Base-by-base conservation (phyloP, 2,113 vertebrate genomes). In the Hemichromis elongatus region DNA sequence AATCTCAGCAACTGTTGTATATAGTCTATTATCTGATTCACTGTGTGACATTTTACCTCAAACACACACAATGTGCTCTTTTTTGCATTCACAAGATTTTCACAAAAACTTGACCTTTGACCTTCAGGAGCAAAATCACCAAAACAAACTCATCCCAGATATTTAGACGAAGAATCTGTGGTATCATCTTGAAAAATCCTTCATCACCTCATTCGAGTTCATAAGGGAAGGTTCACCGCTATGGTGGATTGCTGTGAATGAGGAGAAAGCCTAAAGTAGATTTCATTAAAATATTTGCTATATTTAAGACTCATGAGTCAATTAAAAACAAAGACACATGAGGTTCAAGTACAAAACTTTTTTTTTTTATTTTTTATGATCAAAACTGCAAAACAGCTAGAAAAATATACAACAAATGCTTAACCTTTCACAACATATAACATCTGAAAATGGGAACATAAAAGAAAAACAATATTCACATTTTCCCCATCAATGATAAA, bases 321-420 rank as follows among this genome's bases (percentile, higher is more conserved):
- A 81, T 11, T 70, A n/a, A 87, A 87, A 78, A 79, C 35, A 8
- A 70, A 70, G 33, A 82, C 28, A 9, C 52, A n/a, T 30, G 57
- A 35, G n/a, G 19, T 81, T 93, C 81, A 94, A 95, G 93, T 97
- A 97, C 94, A 96, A 97, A 97, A 96, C 82, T 55, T 95, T 96
- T 94, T 95, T 95, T 95, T 92, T 92, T 92, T 77, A 90, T 96
- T 97, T 96, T 95, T 91, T 93, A 95, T 95, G 95, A 92, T 94
- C 94, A 96, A 96, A 96, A 96, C 93, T 96, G 96, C 96, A 96
- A 96, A 97, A 96, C 96, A 96, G 94, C 96, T 97, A 97, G 96
- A 97, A 97, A 97, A 97, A 97, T 97, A 97, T 96, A 96, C 96
- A 96, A 96, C 96, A 96, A 95, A 96, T 92, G 94, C 93, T 95